Base-by-base conservation (phyloP, 2,888 invertebrate species). In the Nymphalis c-album region DNA sequence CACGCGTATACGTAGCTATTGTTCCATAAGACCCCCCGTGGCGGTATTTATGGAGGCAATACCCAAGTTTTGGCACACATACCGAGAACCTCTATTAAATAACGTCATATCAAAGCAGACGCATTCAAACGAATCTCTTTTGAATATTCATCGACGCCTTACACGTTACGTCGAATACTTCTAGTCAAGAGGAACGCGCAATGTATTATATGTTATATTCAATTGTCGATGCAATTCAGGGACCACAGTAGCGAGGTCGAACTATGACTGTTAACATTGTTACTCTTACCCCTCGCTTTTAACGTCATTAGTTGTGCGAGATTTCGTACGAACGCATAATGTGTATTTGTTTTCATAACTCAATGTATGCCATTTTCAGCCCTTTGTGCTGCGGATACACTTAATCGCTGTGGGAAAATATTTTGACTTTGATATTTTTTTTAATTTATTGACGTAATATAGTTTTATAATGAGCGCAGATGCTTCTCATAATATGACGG, bases 261-360 rank as follows among this genome's bases (percentile, higher is more conserved):
- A 90, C 90, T 90, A 90, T 88, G 86, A 85, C 87, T 89, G 88
- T 85, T 87, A 86, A 90, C 90, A 90, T 80, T 89, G 89, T 90
- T 85, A 86, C 86, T 85, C 81, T 84, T 88, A 89, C 90, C 90
- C 90, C 87, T 90, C 88, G 87, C 89, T 86, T 88, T 87, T 86
- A 87, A 85, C 85, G 85, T 90, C 91, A 91, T 91, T 91, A 91
- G 90, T 85, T 88, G 86, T 85, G 87, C 87, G 86, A 90, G 88
- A 90, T 90, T 88, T 88, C 80, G 83, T 88, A 86, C 83, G 83
- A 82, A 87, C 84, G 86, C 85, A 84, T 88, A 86, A 88, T 88
- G 85, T 85, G 85, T 88, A 87, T 89, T 90, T 91, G 90, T 91
- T 91, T 91, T 89, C 89, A 86, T 89, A 90, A 86, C 82, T 88